phyloP scores from a whole-genome alignment of 2,113 vertebrate species.

The Psephotus haematonotus region DNA sequence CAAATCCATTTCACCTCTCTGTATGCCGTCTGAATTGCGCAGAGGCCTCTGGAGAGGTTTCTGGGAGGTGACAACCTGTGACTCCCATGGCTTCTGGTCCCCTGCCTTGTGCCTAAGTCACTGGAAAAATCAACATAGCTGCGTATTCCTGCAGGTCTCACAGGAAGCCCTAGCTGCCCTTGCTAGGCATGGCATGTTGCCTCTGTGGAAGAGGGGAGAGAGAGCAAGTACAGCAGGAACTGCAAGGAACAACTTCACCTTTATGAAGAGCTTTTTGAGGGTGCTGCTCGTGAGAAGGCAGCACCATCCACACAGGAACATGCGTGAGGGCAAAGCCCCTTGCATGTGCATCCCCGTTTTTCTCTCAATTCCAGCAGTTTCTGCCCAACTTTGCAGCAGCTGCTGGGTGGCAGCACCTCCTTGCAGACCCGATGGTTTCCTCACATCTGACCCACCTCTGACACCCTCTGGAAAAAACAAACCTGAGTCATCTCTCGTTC shows the following conservation, averaged over 20 bases:
- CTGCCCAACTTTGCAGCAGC: neutral
- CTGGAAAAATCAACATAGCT: neutral
- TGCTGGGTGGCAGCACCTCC: neutral
- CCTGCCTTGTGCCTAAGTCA: neutral
- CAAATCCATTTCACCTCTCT: rapidly evolving
- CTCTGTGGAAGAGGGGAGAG: neutral
- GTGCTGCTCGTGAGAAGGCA: neutral
- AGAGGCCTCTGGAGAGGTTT: neutral
- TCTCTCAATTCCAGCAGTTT: neutral
- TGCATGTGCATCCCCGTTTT: neutral
- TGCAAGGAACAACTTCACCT: neutral
- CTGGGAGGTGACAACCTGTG: neutral
- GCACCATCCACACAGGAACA: rapidly evolving
- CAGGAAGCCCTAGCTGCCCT: neutral
- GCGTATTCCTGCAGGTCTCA: neutral
- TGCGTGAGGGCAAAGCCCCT: neutral
- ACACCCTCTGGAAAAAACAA: neutral
- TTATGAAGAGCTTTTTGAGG: rapidly evolving
- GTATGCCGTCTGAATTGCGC: rapidly evolving
- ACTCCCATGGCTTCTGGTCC: rapidly evolving
- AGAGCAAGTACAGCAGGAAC: rapidly evolving
- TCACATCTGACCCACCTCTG: neutral
- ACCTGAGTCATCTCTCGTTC: neutral
- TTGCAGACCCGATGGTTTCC: rapidly evolving
- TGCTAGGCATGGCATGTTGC: rapidly evolving